Evolutionary conservation across 1,140 invertebrate genomes (phyloP).

Genomic region (Drosophila pandora): DNA sequence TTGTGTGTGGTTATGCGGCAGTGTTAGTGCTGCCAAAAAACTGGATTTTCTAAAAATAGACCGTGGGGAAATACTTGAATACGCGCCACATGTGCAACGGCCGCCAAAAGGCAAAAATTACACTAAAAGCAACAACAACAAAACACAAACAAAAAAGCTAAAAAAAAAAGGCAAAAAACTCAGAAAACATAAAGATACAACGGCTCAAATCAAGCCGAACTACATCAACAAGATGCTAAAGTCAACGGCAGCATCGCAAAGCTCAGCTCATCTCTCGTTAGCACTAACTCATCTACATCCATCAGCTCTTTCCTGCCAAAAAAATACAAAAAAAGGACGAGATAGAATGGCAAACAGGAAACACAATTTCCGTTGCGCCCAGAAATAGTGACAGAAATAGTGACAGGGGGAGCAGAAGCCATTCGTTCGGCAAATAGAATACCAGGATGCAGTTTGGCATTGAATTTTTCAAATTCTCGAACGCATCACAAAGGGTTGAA

Average conservation of each 20-base stretch:
- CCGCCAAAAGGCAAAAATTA: conserved; percentile 60
- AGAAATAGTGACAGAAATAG: conserved; percentile 27
- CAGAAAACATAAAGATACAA: neutral
- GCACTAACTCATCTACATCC: conserved; percentile 20
- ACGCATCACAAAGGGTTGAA: neutral
- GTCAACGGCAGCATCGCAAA: neutral
- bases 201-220: conserved; percentile 26
- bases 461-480: conserved; percentile 9
- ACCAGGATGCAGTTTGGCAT: conserved; percentile 18
- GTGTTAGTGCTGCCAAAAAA: conserved; percentile 68
- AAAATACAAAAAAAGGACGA: neutral
- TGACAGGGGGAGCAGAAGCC: conserved; percentile 17
- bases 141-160: conserved; percentile 17
- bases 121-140: conserved; percentile 27
- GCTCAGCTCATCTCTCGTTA: conserved; percentile 29
- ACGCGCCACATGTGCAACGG: conserved; percentile 77
- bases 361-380: conserved; percentile 62
- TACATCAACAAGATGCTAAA: conserved; percentile 9
- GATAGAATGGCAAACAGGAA: conserved; percentile 52
- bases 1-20: conserved; percentile 14
- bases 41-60: conserved; percentile 83
- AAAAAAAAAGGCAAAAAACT: conserved; percentile 1
- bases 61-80: conserved; percentile 81
- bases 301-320: conserved; percentile 6
- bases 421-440: conserved; percentile 34